Conservation (phyloP, 1,140 invertebrate species). For the Drosophila nasuta region DNA sequence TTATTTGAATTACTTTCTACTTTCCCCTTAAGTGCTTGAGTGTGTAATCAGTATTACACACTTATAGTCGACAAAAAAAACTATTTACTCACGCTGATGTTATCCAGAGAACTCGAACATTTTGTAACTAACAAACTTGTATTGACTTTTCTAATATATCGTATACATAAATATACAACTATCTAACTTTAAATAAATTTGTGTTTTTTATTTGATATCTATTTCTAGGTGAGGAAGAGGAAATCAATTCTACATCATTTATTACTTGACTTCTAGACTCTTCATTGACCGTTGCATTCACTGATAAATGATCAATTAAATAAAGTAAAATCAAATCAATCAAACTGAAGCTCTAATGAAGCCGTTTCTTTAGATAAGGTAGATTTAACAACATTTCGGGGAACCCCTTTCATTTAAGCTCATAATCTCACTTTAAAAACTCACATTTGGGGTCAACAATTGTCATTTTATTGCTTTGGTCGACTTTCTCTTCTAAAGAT, state of each 20-base stretch:
- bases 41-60: neutral
- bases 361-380: neutral
- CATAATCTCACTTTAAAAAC: no score
- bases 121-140: constrained; percentile 13
- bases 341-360: neutral
- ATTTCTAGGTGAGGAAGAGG: neutral
- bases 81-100: constrained; percentile 10
- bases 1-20: neutral
- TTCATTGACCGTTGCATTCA: no score
- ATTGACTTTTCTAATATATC: constrained; percentile 8
- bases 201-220: neutral
- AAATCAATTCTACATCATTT: neutral
- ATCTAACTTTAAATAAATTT: neutral
- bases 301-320: no score
- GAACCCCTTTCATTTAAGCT: no score
- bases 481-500: neutral
- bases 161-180: constrained; percentile 2
- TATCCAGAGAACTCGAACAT: constrained; percentile 2
- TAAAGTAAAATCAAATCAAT: neutral
- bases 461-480: neutral
- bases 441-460: neutral
- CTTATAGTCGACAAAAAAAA: constrained; percentile 7
- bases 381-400: no score
- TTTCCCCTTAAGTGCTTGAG: constrained; percentile 1
- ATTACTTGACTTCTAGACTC: no score